Base-by-base conservation (phyloP, 2,888 invertebrate genomes). In the Dolichopus griseipennis region DNA sequence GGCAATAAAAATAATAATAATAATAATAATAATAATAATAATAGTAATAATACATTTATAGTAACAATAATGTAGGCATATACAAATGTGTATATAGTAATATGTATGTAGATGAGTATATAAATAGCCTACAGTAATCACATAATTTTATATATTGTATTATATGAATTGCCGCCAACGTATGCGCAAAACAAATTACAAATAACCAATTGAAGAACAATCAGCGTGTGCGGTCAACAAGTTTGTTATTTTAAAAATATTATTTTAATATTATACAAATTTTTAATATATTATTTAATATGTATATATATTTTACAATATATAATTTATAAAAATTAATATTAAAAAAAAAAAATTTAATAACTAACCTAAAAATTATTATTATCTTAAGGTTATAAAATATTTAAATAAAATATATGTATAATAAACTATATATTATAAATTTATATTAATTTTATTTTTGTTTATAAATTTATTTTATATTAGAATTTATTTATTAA, bases 161-260 rank as follows among this genome's bases (percentile, higher is more conserved):
- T 52, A 52, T 37, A 52, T 52, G 27, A 27, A 18, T 52, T 52
- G 15, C 18, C 52, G 52, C 52, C 52, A 52, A 52, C 52, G n/a
- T 52, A n/a, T 18, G 6, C 1, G 15, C 18, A 52, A 52, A 15
- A 52, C 6, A 18, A 6, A 41, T 41, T 6, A 41, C 9, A 15
- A 41, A 41, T 41, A 27, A 27, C 27, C 2, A 27, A 27, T 27
- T 27, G 27, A 4, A 27, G 27, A 27, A 52, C 9, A 52, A 52
- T 52, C 52, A 15, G 52, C 18, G 52, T 52, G 52, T 52, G 52
- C 52, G 52, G 52, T 52, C 52, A 52, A 52, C 52, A 52, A 52
- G 52, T 52, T 52, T 52, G 52, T 52, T 52, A 2, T 18, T 4
- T 12, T 52, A 18, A 12, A 12, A 18, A 52, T 12, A 18, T 52